phyloP scores from a whole-genome alignment of 2,113 vertebrate genomes.

The Tichodroma muraria region DNA sequence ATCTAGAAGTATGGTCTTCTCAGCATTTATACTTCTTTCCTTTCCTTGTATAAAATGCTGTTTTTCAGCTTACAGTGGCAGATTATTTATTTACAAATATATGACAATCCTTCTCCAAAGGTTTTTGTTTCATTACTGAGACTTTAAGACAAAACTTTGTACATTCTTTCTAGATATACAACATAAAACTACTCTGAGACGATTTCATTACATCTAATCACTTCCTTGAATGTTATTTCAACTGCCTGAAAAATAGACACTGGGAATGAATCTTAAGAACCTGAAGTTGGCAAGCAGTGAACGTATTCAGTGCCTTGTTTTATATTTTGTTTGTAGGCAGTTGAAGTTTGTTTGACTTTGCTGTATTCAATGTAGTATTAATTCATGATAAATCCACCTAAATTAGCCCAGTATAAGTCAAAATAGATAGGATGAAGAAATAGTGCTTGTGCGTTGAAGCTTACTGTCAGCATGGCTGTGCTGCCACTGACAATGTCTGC shows the following conservation, averaged over 20 bases:
- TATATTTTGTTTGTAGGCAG: background rate
- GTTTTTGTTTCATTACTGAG: background rate
- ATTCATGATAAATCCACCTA: background rate
- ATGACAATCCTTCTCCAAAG: background rate
- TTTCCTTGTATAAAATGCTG: background rate
- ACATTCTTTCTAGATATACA: background rate
- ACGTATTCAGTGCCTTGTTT: background rate
- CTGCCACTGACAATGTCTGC: background rate
- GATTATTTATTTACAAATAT: background rate
- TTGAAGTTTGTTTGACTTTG: background rate
- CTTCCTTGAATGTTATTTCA: background rate
- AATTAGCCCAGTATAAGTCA: background rate
- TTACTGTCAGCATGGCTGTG: background rate
- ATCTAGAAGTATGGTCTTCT: background rate
- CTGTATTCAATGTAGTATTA: background rate
- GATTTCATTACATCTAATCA: background rate
- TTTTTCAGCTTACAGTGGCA: background rate
- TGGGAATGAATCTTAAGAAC: background rate
- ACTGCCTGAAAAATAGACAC: background rate
- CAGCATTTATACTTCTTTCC: background rate
- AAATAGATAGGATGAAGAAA: background rate
- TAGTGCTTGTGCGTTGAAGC: background rate
- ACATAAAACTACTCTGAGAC: background rate
- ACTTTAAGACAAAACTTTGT: background rate
- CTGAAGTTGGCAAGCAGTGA: background rate